Percentiles rank a stretch among this genome's conserved stretches.
These are phyloP conservation scores for Chaetorhynchus papuensis DNA, from an alignment of 2,113 vertebrate species.

Conservation along the genomic window DNA sequence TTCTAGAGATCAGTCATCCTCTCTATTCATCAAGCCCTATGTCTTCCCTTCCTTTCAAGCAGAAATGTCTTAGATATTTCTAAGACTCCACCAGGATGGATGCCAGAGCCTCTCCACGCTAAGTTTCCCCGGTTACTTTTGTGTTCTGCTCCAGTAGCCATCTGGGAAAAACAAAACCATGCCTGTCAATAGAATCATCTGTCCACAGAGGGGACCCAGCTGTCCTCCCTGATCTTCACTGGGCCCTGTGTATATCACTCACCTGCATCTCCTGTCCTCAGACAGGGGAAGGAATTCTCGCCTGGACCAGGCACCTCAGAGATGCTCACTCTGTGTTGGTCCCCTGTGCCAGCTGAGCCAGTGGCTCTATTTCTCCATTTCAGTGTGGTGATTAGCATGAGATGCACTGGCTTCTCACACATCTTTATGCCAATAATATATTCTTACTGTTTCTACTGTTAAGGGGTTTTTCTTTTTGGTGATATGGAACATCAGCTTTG, in stretches of 20 bases:
- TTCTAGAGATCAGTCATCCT: not conserved
- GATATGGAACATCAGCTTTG: not conserved
- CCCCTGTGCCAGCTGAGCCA: not conserved
- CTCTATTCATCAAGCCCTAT: not conserved
- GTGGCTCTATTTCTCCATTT: not conserved
- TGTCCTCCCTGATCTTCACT: not conserved
- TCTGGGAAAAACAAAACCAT: not conserved
- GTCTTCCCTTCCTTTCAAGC: not conserved
- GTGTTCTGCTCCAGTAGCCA: not conserved
- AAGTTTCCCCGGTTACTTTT: not conserved
- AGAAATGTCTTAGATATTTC: not conserved
- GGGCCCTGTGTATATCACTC: fast-evolving
- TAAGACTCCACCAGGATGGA: not conserved
- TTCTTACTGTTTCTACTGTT: not conserved
- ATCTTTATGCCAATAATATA: not conserved
- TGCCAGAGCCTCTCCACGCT: not conserved
- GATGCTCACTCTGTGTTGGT: not conserved
- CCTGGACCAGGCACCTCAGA: not conserved
- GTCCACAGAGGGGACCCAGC: not conserved
- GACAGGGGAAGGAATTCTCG: fast-evolving
- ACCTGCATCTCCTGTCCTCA: not conserved
- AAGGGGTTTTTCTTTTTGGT: not conserved
- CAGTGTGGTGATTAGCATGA: not conserved
- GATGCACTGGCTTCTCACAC: not conserved
- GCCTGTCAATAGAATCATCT: not conserved